Percentiles rank a stretch among this genome's conserved stretches.
phyloP scores from a whole-genome alignment of 1,140 invertebrate species.

The Drosophila ohnishii region DNA sequence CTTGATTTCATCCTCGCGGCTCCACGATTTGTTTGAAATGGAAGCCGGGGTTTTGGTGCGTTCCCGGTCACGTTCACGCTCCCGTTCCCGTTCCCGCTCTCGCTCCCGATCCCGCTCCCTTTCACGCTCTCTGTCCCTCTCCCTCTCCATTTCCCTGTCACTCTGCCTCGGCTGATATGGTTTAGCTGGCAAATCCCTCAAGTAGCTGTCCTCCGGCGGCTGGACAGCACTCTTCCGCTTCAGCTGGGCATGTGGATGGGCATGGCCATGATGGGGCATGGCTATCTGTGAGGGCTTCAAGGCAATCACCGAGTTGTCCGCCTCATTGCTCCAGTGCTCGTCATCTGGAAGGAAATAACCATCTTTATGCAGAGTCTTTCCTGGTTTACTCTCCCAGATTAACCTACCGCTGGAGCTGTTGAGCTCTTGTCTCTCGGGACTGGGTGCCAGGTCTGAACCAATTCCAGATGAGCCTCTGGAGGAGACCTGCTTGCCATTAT shows the following conservation, averaged over 20 bases:
- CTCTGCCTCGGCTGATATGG: slow-evolving; percentile 69
- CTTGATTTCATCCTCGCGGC: slow-evolving; percentile 77
- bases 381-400: background rate
- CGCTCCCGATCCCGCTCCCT: slow-evolving; percentile 35
- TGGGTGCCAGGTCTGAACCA: slow-evolving; percentile 93
- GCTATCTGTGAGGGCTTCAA: slow-evolving; percentile 78
- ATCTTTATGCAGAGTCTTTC: too few relatives aligned
- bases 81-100: slow-evolving; percentile 1
- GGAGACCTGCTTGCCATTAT: slow-evolving; percentile 84
- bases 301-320: slow-evolving; percentile 79
- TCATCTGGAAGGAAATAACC: slow-evolving; percentile 51
- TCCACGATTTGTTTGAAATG: slow-evolving; percentile 61
- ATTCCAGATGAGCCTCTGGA: slow-evolving; percentile 90
- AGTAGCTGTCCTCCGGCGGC: slow-evolving; percentile 78
- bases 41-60: slow-evolving; percentile 65
- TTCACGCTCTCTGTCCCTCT: slow-evolving; percentile 49
- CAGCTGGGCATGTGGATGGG: slow-evolving; percentile 64
- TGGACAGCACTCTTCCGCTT: slow-evolving; percentile 76
- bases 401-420: slow-evolving; percentile 85
- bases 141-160: slow-evolving; percentile 44
- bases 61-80: slow-evolving; percentile 39
- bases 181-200: slow-evolving; percentile 75
- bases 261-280: slow-evolving; percentile 62
- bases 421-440: slow-evolving; percentile 86
- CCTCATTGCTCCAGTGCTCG: slow-evolving; percentile 81